phyloP scores from a whole-genome alignment of 2,797 vertebrate species.

The Diplodus sargus region DNA sequence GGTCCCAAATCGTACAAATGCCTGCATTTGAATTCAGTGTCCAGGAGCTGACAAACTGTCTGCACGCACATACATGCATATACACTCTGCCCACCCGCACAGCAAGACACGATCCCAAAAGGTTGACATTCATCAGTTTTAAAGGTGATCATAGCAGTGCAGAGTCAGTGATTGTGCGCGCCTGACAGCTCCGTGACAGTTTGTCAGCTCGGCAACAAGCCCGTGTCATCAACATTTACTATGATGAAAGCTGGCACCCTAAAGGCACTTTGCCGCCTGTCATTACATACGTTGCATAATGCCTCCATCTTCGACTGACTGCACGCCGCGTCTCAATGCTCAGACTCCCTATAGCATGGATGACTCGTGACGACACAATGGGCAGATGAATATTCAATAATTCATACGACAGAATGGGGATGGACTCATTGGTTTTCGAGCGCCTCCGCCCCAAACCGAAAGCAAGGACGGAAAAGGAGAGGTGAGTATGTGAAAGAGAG shows the following conservation, averaged over 20 bases:
- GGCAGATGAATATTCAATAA: conserved; percentile 74
- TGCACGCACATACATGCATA: neutral
- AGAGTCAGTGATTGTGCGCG: conserved; percentile 61
- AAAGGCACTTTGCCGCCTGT: conserved; percentile 68
- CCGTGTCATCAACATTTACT: conserved; percentile 71
- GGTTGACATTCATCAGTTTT: conserved; percentile 65
- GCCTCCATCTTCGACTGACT: conserved; percentile 33
- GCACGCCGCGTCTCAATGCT: conserved; percentile 24
- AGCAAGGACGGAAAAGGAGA: conserved; percentile 28
- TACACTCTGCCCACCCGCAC: conserved; percentile 33
- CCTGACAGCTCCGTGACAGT: conserved; percentile 74
- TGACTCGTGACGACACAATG: conserved; percentile 58
- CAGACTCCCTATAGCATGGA: conserved; percentile 4
- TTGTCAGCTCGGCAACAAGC: conserved; percentile 77
- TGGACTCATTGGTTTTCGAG: conserved; percentile 51
- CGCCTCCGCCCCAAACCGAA: conserved; percentile 41
- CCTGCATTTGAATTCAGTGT: neutral
- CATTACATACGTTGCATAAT: conserved; percentile 51
- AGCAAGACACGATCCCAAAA: conserved; percentile 45
- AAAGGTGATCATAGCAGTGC: conserved; percentile 76
- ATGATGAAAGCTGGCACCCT: conserved; percentile 75
- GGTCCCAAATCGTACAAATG: conserved; percentile 5
- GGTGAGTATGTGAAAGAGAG: conserved; percentile 15
- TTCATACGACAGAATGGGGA: conserved; percentile 62
- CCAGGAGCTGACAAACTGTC: neutral